Conservation (phyloP, 2,888 invertebrate species). For the Lydus trimaculatus region DNA sequence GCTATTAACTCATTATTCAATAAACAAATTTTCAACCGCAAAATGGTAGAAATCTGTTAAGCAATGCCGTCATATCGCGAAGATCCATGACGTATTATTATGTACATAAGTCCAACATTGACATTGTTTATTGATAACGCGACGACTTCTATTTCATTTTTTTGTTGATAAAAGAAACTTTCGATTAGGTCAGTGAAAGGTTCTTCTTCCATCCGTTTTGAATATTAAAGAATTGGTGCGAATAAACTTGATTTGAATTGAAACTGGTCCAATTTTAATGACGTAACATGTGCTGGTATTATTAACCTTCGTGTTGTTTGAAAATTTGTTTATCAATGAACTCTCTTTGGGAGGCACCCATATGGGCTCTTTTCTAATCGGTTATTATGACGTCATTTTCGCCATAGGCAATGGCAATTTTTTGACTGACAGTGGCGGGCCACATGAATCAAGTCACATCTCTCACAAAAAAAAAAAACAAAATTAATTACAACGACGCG, state of each 20-base stretch:
- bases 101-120: background rate
- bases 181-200: conserved; percentile 9
- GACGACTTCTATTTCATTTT: background rate
- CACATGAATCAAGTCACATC: background rate
- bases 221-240: conserved; percentile 5
- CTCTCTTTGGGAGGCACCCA: conserved; percentile 24
- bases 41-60: conserved; percentile 16
- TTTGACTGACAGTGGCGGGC: conserved; percentile 6
- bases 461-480: background rate
- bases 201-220: background rate
- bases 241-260: conserved; percentile 7
- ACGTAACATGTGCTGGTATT: conserved; percentile 30
- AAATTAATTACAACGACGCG: background rate
- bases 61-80: conserved; percentile 8
- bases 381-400: conserved; percentile 9
- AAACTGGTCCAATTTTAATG: conserved; percentile 21
- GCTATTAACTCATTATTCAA: background rate
- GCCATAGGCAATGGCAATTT: background rate
- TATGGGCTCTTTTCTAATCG: conserved; percentile 5
- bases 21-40: conserved; percentile 17
- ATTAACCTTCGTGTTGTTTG: conserved; percentile 38
- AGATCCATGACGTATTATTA: conserved; percentile 7
- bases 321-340: conserved; percentile 42
- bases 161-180: background rate
- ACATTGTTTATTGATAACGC: background rate